phyloP scores from a whole-genome alignment of 2,888 invertebrate genomes.

The Tubulanus polymorphus region DNA sequence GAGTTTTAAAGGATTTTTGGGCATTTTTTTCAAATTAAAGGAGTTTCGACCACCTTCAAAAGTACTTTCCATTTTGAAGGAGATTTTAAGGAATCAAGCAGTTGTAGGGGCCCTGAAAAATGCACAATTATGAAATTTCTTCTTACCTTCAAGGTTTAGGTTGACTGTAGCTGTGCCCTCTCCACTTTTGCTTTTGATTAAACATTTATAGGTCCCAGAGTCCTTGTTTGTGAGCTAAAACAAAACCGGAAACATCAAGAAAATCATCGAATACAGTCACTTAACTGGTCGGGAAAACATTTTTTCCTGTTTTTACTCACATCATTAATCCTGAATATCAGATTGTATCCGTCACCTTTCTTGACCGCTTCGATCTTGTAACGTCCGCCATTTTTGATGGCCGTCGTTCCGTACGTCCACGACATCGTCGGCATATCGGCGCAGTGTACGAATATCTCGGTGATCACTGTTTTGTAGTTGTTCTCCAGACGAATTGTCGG shows the following conservation, averaged over 20 bases:
- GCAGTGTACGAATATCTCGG: slow-evolving; percentile 30
- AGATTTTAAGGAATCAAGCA: too few species aligned
- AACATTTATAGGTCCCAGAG: slow-evolving; percentile 94
- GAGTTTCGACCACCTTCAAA: too few species aligned
- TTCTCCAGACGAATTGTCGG: too few species aligned
- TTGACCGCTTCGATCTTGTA: slow-evolving; percentile 77
- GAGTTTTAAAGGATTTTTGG: too few species aligned
- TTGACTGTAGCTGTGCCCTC: slow-evolving; percentile 94
- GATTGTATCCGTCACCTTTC: slow-evolving; percentile 52
- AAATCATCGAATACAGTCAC: neutral
- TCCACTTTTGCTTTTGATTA: slow-evolving; percentile 86
- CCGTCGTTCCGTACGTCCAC: slow-evolving; percentile 61
- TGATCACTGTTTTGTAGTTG: slow-evolving; percentile 61
- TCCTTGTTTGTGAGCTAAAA: slow-evolving; percentile 73
- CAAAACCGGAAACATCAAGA: neutral
- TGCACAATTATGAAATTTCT: too few species aligned
- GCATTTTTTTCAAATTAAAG: too few species aligned
- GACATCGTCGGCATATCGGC: slow-evolving; percentile 28
- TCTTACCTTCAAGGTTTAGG: slow-evolving; percentile 98
- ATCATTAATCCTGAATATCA: slow-evolving; percentile 34
- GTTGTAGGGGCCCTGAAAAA: too few species aligned
- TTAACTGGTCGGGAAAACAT: too few species aligned
- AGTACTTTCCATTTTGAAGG: too few species aligned
- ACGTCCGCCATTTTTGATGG: slow-evolving; percentile 75
- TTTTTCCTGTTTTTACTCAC: slow-evolving; percentile 45